Evolutionary conservation across 2,797 vertebrate genomes (phyloP), one percentile per base, ranked within the genome.

Genomic region (Alca torda): DNA sequence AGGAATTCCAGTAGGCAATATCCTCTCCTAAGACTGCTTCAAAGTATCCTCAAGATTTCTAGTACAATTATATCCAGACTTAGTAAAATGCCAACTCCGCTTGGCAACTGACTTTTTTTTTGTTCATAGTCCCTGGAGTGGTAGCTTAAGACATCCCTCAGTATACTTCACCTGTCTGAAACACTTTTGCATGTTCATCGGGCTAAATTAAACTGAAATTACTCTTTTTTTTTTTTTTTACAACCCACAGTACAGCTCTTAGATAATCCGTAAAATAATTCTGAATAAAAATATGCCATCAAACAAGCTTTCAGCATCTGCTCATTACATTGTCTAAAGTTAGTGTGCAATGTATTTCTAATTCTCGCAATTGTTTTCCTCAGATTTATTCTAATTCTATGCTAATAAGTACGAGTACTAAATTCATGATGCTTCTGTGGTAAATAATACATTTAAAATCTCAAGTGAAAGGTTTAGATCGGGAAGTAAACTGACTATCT

Each of bases 231-330:
- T 69, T 95, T 68, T 82, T 65, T 65, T 76, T 69, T 68, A 70
- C 95, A 97, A 96, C 96, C 91, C 91, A 92, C 80, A 76, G 90
- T 84, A 51, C 37, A 91, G 95, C 83, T 95, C 28, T 94, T 87
- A 94, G 90, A 93, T 97, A 95, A 96, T 95, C 94, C 95, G 63
- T 95, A 87, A 95, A 95, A 97, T 96, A 96, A 96, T 95, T 96
- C 93, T 89, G 87, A 93, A 95, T 94, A 96, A 95, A 96, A 96
- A 96, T 94, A 89, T 78, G 65, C 75, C 79, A 70, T 95, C 90
- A 95, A 95, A 87, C 69, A 90, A 87, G 85, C 69, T 96, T 91
- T 93, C 72, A 68, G 10, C 18, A 50, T 93, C 79, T 89, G 72
- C 43, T 93, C 88, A 73, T 91, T 89, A 59, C 63, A 54, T 35